Base-by-base conservation (phyloP, 2,888 invertebrate genomes). In the Plagiodera versicolora region DNA sequence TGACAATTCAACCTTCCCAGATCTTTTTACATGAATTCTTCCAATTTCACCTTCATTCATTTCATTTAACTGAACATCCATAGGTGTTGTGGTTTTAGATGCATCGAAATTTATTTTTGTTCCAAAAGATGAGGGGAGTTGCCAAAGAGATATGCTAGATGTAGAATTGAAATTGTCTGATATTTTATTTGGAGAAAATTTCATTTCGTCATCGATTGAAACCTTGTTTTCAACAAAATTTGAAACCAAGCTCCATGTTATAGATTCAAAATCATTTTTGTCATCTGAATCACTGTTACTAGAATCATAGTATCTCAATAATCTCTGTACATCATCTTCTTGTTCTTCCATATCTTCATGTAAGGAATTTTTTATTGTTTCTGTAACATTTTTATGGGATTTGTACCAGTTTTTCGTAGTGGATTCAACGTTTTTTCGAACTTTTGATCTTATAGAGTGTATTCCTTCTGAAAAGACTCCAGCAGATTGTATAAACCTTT, bases 41-140 rank as follows among this genome's bases (percentile, higher is more conserved):
- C 69, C 69, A 14, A 69, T 65, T 46, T 63, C 60, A 49, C 69
- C 67, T 56, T 63, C 60, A 4, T 61, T 60, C 10, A 62, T 57
- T 45, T 67, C 62, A 30, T 20, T 55, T n/a, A 68, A 54, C 18
- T 48, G 54, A n/a, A 49, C 49, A 58, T 66, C 64, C 9, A 35
- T 9, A 24, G 6, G 6, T 51, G 53, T 58, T 19, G 19, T 48
- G 20, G 18, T 50, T 39, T 54, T 59, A 18, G 53, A 44, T 19
- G 14, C 17, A 30, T 16, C 24, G 8, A 10, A 2, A 14, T 60
- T 46, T 11, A 58, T 53, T 54, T 64, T 55, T 18, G 63, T 60
- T 39, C 75, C 72, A 66, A 80, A 74, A n/a, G 76, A 75, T 66
- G 76, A 73, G 24, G 79, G 79, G 55, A 80, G 62, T 74, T 79